Evolutionary conservation across 1,140 invertebrate genomes (phyloP).

Genomic region (Aphelinus certus): DNA sequence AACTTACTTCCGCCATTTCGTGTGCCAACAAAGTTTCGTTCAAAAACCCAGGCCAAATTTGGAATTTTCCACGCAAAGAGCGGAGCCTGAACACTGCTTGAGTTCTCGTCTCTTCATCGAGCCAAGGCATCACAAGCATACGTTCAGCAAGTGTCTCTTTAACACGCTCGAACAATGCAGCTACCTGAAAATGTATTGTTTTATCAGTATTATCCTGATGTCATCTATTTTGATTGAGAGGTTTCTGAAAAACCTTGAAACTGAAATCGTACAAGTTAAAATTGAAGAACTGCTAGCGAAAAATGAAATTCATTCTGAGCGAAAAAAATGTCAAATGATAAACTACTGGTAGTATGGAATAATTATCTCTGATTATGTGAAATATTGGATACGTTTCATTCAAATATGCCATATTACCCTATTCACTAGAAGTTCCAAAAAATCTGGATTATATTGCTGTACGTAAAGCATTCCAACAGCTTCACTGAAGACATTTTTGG

Average conservation of each 20-base stretch:
- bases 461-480: conserved; percentile 64
- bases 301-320: too few species aligned
- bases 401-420: conserved; percentile 50
- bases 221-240: too few species aligned
- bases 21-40: conserved; percentile 57
- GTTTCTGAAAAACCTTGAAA: too few species aligned
- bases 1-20: conserved; percentile 55
- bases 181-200: conserved; percentile 44
- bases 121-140: conserved; percentile 71
- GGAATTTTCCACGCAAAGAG: conserved; percentile 68
- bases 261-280: background rate
- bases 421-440: conserved; percentile 59
- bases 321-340: too few species aligned
- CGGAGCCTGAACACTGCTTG: conserved; percentile 70
- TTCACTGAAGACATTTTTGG: conserved; percentile 59
- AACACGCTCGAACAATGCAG: conserved; percentile 68
- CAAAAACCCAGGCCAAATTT: conserved; percentile 63
- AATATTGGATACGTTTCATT: too few species aligned
- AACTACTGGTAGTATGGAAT: too few species aligned
- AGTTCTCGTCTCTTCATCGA: conserved; percentile 70
- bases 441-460: conserved; percentile 60
- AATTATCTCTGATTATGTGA: too few species aligned
- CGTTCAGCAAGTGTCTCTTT: conserved; percentile 70
- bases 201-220: background rate
- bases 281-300: background rate